Conservation (phyloP, 2,888 invertebrate genomes). For the Vesta saturnalis region DNA sequence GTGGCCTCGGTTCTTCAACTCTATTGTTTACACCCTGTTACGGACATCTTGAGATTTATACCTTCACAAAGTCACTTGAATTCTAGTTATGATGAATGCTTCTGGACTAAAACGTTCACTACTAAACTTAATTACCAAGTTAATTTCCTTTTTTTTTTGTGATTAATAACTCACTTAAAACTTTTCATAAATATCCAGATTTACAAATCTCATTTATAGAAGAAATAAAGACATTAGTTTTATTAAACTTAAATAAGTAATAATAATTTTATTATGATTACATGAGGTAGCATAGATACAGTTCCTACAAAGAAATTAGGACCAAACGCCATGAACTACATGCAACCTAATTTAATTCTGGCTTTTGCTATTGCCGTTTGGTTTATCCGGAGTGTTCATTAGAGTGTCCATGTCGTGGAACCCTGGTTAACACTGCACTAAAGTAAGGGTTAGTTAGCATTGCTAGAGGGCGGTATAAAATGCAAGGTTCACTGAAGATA, state of each 20-base stretch:
- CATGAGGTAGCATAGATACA: neutral
- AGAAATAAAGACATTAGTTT: too few relatives aligned
- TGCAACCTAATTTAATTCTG: conserved; percentile 35
- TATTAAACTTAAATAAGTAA: too few relatives aligned
- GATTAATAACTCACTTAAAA: conserved; percentile 1
- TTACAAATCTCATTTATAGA: conserved; percentile 1
- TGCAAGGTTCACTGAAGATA: conserved; percentile 56
- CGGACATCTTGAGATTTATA: conserved; percentile 62
- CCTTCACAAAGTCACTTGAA: conserved; percentile 52
- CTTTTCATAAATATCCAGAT: neutral
- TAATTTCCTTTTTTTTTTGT: neutral
- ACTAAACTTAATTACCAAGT: conserved; percentile 12
- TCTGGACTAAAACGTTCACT: conserved; percentile 25
- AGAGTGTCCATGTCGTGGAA: conserved; percentile 50
- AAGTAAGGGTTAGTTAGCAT: conserved; percentile 55
- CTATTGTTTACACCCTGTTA: conserved; percentile 63
- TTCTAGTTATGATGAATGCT: conserved; percentile 52
- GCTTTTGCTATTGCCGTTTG: conserved; percentile 34
- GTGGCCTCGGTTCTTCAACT: conserved; percentile 61
- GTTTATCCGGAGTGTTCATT: conserved; percentile 47
- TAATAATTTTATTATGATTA: neutral
- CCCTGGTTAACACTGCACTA: conserved; percentile 44
- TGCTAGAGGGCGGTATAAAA: conserved; percentile 53
- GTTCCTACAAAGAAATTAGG: conserved; percentile 12
- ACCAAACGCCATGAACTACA: conserved; percentile 32